Evolutionary conservation across 2,797 vertebrate genomes (phyloP).

Genomic region (Eidolon dupreanum): DNA sequence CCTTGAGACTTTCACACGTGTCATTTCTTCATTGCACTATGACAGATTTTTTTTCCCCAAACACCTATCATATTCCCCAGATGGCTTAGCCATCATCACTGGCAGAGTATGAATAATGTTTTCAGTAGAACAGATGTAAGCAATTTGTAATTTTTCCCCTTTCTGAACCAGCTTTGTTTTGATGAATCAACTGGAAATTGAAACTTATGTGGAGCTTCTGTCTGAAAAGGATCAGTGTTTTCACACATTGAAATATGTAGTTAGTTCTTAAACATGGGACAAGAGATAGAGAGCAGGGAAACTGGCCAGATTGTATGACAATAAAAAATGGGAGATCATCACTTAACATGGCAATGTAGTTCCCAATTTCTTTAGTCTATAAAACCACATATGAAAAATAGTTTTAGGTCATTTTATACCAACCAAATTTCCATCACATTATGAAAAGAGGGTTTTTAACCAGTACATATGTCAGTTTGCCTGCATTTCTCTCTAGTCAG

Average conservation of each 20-base stretch:
- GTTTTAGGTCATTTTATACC: neutral
- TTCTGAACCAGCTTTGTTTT: constrained; percentile 71
- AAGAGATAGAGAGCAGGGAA: neutral
- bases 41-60: neutral
- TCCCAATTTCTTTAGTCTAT: neutral
- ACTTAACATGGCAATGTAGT: neutral
- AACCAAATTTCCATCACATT: neutral
- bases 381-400: neutral
- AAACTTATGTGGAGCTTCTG: constrained; percentile 53
- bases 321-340: neutral
- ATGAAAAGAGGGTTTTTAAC: neutral
- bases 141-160: constrained; percentile 64
- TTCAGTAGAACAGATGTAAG: constrained; percentile 66
- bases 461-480: neutral
- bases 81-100: constrained; percentile 44
- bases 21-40: constrained; percentile 15
- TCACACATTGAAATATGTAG: constrained; percentile 43
- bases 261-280: constrained; percentile 2
- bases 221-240: constrained; percentile 59
- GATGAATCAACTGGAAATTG: constrained; percentile 70
- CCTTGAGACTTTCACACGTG: neutral
- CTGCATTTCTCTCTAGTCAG: neutral
- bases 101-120: constrained; percentile 64
- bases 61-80: constrained; percentile 27
- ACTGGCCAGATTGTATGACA: neutral